Conservation (phyloP, 2,888 invertebrate genomes). For the Macrosiphum euphorbiae region DNA sequence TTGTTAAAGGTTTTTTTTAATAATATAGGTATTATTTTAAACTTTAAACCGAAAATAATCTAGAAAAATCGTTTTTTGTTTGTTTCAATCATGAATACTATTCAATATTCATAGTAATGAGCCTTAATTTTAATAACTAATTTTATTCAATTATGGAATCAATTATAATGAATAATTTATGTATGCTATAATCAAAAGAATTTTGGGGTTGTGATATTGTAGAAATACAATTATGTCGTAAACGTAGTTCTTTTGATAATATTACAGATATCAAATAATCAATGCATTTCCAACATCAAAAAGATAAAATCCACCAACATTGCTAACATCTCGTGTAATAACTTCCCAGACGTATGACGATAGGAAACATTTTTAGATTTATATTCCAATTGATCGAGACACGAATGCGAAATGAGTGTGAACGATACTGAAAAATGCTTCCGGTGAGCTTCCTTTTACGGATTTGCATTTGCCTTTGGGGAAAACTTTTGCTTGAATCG, state of each 20-base stretch:
- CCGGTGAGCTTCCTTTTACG: constrained; percentile 32
- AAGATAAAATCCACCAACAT: neutral
- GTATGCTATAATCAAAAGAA: neutral
- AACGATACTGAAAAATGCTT: constrained; percentile 60
- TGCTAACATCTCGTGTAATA: constrained; percentile 26
- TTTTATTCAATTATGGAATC: neutral
- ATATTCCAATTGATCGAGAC: constrained; percentile 62
- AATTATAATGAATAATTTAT: neutral
- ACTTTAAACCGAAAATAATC: neutral
- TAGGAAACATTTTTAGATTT: constrained; percentile 54
- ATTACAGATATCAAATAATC: neutral
- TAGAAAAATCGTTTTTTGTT: neutral
- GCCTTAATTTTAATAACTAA: neutral
- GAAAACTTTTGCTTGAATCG: constrained; percentile 54
- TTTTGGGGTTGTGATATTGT: neutral
- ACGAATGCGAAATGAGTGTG: constrained; percentile 61
- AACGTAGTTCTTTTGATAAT: neutral
- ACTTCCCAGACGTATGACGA: constrained; percentile 39
- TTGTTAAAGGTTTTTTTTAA: too few species aligned
- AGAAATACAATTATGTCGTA: neutral
- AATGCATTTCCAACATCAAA: neutral
- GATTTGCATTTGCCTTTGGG: constrained; percentile 60
- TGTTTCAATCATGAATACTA: neutral
- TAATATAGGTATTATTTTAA: neutral
- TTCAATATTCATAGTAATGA: neutral